Evolutionary conservation across 1,140 invertebrate genomes (phyloP), one percentile per base, ranked within the genome.

Genomic region (Elysia chlorotica): DNA sequence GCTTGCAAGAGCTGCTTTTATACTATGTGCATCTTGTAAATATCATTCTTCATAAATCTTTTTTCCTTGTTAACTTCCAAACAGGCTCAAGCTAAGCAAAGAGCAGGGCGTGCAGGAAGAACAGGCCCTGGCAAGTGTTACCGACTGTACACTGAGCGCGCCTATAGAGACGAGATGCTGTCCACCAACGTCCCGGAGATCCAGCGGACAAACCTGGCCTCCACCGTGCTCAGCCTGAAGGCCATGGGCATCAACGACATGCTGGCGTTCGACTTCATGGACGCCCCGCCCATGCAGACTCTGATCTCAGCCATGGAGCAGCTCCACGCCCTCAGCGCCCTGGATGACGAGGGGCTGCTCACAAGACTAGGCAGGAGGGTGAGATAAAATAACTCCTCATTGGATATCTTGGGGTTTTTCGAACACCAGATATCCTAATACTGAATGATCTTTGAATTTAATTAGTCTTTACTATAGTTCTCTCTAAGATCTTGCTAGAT

Each of bases 241-340:
- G 98, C 98, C 0, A 99, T 99, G 97, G 98, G 98, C 5, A 99
- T 99, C 63, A 99, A 99, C 87, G 98, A 99, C 88, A 89, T 99
- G n/a, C 87, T 99, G n/a, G 93, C 97, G 83, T 99, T 99, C 87
- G 97, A 99, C 89, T 99, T 99, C 87, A 99, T 99, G 98, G 98
- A 99, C 87, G 95, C 98, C 0, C 98, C 98, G 14, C 97, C 98
- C 0, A 95, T 98, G 10, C 86, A 90, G 83, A 88, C 96, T 0
- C 90, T 99, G 56, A 96, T 99, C 21, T 97, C 98, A 92, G 98
- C 98, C 4, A 89, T 99, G 73, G 97, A 99, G 86, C 95, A 98
- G 78, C 89, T 99, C 35, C 97, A 99, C 88, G 98, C 97, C 14
- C 89, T 99, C 0, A 97, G 96, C 77, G 98, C 98, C 0, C 89